phyloP scores from a whole-genome alignment of 2,113 vertebrate species.

The Ranitomeya variabilis region DNA sequence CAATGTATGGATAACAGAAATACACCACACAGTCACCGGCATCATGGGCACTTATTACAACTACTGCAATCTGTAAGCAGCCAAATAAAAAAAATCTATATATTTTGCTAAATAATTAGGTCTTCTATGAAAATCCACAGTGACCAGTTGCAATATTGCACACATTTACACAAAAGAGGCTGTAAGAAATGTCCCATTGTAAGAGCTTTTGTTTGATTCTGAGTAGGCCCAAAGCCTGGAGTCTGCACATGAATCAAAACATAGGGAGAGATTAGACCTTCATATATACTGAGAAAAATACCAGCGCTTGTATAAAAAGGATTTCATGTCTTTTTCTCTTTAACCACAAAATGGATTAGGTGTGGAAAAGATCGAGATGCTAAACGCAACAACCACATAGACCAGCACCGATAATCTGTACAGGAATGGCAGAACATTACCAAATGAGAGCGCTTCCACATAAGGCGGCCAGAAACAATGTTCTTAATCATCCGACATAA shows the following conservation, averaged over 20 bases:
- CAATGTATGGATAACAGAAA: neutral
- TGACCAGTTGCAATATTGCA: neutral
- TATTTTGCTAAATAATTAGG: neutral
- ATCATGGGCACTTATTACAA: neutral
- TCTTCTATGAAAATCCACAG: neutral
- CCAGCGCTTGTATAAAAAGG: neutral
- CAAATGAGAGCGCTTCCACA: neutral
- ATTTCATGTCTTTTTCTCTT: neutral
- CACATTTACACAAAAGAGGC: neutral
- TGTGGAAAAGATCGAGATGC: neutral
- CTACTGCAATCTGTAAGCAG: neutral
- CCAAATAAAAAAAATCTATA: no score
- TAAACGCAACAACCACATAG: neutral
- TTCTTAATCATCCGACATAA: neutral
- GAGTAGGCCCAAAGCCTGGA: slow-evolving; percentile 28
- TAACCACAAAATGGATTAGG: neutral
- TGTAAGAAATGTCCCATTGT: neutral
- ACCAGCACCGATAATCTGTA: neutral
- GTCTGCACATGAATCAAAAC: slow-evolving; percentile 17
- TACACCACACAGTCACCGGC: neutral
- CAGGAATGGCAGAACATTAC: neutral
- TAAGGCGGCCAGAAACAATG: neutral
- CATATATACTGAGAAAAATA: neutral
- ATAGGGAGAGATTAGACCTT: neutral
- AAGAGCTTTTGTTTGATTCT: slow-evolving; percentile 14